Percentiles rank a stretch among this genome's conserved stretches.
Evolutionary conservation across 2,888 invertebrate genomes (phyloP).

Genomic region (Sthenelais limicola): DNA sequence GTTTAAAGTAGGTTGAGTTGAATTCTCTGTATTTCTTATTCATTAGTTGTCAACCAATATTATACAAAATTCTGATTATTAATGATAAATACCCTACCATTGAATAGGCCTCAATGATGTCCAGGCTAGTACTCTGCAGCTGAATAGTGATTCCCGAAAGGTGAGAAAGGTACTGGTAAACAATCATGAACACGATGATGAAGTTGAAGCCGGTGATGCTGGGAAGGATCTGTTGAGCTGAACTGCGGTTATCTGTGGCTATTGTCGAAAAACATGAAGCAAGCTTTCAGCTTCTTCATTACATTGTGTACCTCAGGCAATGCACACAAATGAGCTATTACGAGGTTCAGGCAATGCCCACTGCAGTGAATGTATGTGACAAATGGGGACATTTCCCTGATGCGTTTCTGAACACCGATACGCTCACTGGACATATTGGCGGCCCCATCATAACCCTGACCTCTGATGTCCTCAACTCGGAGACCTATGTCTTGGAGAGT

Average conservation of each 20-base stretch:
- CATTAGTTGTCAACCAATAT: background rate
- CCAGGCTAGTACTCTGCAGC: slow-evolving; percentile 34
- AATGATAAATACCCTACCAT: slow-evolving; percentile 29
- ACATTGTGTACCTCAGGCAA: background rate
- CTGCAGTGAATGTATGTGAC: slow-evolving; percentile 27
- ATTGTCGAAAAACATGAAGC: background rate
- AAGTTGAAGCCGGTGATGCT: slow-evolving; percentile 30
- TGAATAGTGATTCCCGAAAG: slow-evolving; percentile 31
- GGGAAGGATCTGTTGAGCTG: slow-evolving; percentile 35
- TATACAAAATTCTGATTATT: background rate
- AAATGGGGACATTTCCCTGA: slow-evolving; percentile 14
- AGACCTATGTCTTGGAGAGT: slow-evolving; percentile 29
- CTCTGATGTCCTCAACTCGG: slow-evolving; percentile 23
- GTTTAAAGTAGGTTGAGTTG: no score
- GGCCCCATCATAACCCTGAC: slow-evolving; percentile 34
- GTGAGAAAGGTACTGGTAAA: slow-evolving; percentile 37
- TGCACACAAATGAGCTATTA: background rate
- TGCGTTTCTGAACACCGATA: slow-evolving; percentile 20
- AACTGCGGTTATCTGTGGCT: background rate
- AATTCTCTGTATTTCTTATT: no score
- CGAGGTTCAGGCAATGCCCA: slow-evolving; percentile 1
- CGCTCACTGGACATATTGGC: slow-evolving; percentile 20
- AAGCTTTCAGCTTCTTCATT: background rate
- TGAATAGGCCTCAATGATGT: slow-evolving; percentile 31
- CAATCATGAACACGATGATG: slow-evolving; percentile 32